Evolutionary conservation across 2,888 invertebrate genomes (phyloP).

Genomic region (Pyrrhosoma nymphula): DNA sequence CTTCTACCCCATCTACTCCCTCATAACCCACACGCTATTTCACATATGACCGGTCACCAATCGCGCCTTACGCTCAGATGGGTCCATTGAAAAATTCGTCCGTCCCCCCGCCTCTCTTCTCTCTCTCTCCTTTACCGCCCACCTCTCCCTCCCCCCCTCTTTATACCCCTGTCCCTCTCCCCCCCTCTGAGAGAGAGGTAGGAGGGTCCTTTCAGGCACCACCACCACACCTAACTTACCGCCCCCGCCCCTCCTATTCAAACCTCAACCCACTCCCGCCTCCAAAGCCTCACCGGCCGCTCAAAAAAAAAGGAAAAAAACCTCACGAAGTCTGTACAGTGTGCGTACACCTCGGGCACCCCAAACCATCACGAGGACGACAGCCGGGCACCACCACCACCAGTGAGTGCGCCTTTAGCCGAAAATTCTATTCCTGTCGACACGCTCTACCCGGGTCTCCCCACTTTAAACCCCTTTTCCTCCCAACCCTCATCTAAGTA

Average conservation of each 20-base stretch:
- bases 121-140: slow-evolving; percentile 19
- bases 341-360: not conserved
- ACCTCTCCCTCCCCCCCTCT: not conserved
- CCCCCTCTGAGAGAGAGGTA: not conserved
- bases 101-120: slow-evolving; percentile 45
- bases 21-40: slow-evolving; percentile 80
- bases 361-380: not conserved
- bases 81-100: slow-evolving; percentile 79
- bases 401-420: not conserved
- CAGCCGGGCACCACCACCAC: not conserved
- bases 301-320: not conserved
- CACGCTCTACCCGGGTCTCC: not conserved
- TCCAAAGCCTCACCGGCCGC: not conserved
- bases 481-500: not conserved
- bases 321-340: not conserved
- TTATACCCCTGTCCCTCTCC: not conserved
- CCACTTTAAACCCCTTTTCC: not conserved
- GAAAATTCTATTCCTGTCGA: not conserved
- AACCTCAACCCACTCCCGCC: not conserved
- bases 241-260: not conserved
- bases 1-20: slow-evolving; percentile 47
- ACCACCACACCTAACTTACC: not conserved
- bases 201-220: not conserved
- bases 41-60: slow-evolving; percentile 84
- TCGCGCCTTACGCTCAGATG: slow-evolving; percentile 84